These are phyloP conservation scores for Ceramica pisi DNA, from an alignment of 2,888 invertebrate species.

Conservation along the genomic window DNA sequence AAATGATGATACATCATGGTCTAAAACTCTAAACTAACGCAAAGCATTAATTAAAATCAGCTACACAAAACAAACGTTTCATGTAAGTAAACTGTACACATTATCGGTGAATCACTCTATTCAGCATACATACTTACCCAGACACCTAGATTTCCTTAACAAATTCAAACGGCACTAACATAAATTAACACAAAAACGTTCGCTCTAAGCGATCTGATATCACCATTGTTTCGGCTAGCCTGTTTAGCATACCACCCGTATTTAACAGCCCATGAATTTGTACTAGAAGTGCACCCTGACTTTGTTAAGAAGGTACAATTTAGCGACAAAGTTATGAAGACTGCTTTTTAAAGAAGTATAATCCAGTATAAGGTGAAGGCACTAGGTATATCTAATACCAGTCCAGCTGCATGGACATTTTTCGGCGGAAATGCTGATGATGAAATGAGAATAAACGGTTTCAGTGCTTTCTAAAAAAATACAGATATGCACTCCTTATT, in stretches of 20 bases:
- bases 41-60: not conserved
- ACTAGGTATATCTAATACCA: not conserved
- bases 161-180: slow-evolving; percentile 70
- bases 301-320: slow-evolving; percentile 10
- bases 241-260: slow-evolving; percentile 71
- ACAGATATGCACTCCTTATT: not conserved
- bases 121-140: slow-evolving; percentile 51
- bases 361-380: not conserved
- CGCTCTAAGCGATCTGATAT: slow-evolving; percentile 74
- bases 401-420: not conserved
- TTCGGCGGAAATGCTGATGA: not conserved
- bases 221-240: slow-evolving; percentile 74
- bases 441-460: not conserved
- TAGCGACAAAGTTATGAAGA: not conserved
- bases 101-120: slow-evolving; percentile 59
- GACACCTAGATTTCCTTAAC: slow-evolving; percentile 66
- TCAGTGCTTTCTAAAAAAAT: not conserved
- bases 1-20: not conserved
- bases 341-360: not conserved
- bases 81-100: not conserved
- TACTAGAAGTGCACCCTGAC: slow-evolving; percentile 11
- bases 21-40: no score
- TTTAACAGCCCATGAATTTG: slow-evolving; percentile 47
- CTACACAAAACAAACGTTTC: not conserved
- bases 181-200: slow-evolving; percentile 77